phyloP scores from a whole-genome alignment of 2,797 vertebrate genomes.

The Manis javanica region DNA sequence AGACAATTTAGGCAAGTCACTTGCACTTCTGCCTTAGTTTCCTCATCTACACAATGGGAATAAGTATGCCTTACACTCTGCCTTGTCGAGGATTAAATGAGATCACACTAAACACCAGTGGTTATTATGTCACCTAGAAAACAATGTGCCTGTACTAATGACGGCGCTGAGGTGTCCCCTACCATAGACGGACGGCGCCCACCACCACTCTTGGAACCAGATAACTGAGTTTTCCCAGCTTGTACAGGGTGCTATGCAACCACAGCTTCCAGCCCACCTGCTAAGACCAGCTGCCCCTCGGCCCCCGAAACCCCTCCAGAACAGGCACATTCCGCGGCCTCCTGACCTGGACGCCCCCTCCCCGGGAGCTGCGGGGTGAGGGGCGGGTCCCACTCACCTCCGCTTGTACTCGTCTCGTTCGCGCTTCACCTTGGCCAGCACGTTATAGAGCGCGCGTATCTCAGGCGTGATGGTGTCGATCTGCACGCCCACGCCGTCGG shows the following conservation, averaged over 20 bases:
- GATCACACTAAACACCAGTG: neutral
- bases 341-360: constrained; percentile 91
- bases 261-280: constrained; percentile 41
- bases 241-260: neutral
- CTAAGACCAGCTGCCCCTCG: constrained; percentile 13
- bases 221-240: neutral
- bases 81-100: constrained; percentile 14
- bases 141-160: neutral
- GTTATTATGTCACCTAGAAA: constrained; percentile 38
- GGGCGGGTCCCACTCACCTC: constrained; percentile 87
- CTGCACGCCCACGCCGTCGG: constrained; percentile 97
- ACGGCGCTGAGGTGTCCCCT: neutral
- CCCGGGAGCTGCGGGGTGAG: constrained; percentile 72
- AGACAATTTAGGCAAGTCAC: neutral
- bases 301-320: neutral
- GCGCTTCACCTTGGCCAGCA: constrained; percentile 97
- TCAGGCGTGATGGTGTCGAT: constrained; percentile 98
- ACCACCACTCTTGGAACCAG: neutral
- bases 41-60: neutral
- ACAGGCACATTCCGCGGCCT: neutral
- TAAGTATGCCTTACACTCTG: neutral
- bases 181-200: neutral
- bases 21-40: constrained; percentile 28
- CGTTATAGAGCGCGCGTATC: constrained; percentile 97
- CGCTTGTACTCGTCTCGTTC: constrained; percentile 98